A percentile compares a stretch with the other conserved stretches of the same genome.
phyloP scores from a whole-genome alignment of 2,888 invertebrate species.

The Caenorhabditis wallacei region DNA sequence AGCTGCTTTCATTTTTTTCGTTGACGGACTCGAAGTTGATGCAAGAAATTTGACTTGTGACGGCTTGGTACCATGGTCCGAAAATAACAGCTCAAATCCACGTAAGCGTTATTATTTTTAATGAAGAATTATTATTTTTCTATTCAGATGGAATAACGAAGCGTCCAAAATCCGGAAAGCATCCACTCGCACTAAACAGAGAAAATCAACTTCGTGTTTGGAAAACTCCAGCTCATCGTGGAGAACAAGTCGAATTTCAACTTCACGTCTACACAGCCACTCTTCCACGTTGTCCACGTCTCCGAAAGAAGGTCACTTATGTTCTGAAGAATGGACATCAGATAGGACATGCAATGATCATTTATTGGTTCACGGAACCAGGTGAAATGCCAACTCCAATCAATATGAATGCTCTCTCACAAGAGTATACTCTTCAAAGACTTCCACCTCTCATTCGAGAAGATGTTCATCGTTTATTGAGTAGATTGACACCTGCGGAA shows the following conservation, averaged over 20 bases:
- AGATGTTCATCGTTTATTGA: constrained; percentile 58
- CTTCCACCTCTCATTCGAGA: constrained; percentile 63
- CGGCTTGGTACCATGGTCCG: constrained; percentile 75
- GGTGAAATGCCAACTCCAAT: constrained; percentile 69
- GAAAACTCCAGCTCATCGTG: constrained; percentile 44
- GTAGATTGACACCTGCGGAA: constrained; percentile 47
- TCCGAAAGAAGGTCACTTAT: constrained; percentile 72
- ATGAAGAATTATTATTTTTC: not conserved
- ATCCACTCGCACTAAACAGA: constrained; percentile 62
- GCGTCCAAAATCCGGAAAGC: constrained; percentile 65
- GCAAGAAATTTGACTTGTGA: constrained; percentile 72
- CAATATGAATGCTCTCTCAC: constrained; percentile 33
- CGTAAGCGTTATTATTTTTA: constrained; percentile 5
- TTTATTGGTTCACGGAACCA: constrained; percentile 71
- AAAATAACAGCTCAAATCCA: constrained; percentile 58
- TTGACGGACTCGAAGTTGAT: constrained; percentile 72
- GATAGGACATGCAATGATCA: constrained; percentile 71
- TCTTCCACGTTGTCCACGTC: constrained; percentile 70
- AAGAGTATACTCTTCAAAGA: constrained; percentile 56
- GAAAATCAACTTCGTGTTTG: constrained; percentile 60
- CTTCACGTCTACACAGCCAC: constrained; percentile 73
- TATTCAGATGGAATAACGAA: constrained; percentile 41
- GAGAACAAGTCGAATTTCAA: constrained; percentile 59
- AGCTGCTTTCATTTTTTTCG: constrained; percentile 72
- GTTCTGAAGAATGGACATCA: constrained; percentile 70